phyloP scores from a whole-genome alignment of 2,888 invertebrate species.

The Tenthredo notha region DNA sequence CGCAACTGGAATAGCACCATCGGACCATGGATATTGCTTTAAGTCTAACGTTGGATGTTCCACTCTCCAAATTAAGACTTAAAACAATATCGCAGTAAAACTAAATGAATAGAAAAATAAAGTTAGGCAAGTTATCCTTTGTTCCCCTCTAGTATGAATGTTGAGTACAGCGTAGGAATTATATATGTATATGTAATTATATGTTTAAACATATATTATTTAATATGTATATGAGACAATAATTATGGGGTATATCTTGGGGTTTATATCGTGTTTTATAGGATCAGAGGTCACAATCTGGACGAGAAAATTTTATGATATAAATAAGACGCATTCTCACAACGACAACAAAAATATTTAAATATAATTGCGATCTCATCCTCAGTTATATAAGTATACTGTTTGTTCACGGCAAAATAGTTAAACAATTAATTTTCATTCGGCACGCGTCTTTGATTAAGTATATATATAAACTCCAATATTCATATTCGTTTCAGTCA shows the following conservation, averaged over 20 bases:
- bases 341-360: slow-evolving; percentile 13
- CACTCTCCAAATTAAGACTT: slow-evolving; percentile 51
- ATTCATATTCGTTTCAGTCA: slow-evolving; percentile 44
- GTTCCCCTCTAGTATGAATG: slow-evolving; percentile 55
- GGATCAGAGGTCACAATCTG: slow-evolving; percentile 20
- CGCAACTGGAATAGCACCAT: slow-evolving; percentile 63
- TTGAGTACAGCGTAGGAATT: slow-evolving; percentile 52
- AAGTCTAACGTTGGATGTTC: slow-evolving; percentile 53
- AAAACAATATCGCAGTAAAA: slow-evolving; percentile 59
- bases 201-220: slow-evolving; percentile 25
- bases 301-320: slow-evolving; percentile 31
- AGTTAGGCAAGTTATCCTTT: slow-evolving; percentile 62
- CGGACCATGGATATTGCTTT: slow-evolving; percentile 56
- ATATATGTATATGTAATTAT: slow-evolving; percentile 35
- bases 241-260: slow-evolving; percentile 33
- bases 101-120: slow-evolving; percentile 67
- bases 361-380: slow-evolving; percentile 39
- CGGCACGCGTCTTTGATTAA: slow-evolving; percentile 22
- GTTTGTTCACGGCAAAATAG: slow-evolving; percentile 46
- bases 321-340: slow-evolving; percentile 48
- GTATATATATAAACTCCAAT: slow-evolving; percentile 21
- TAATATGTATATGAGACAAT: not conserved
- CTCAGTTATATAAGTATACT: slow-evolving; percentile 9
- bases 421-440: slow-evolving; percentile 36
- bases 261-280: not conserved